These are phyloP conservation scores for Pocillopora meandrina DNA, from an alignment of 92 coral and sea anemone genomes.

Conservation along the genomic window DNA sequence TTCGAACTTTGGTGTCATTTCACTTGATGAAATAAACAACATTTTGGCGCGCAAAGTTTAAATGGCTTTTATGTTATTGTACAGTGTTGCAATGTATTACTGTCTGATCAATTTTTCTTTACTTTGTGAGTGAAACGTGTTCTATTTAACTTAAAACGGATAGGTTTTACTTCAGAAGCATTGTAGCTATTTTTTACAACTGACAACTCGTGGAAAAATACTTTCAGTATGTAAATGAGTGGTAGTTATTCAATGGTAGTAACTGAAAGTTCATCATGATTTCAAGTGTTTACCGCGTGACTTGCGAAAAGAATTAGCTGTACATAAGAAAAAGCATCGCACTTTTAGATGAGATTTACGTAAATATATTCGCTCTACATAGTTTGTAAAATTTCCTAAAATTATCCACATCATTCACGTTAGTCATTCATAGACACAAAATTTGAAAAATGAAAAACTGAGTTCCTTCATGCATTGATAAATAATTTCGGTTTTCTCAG, in stretches of 20 bases:
- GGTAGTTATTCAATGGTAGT: background rate
- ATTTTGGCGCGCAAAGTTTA: conserved; percentile 49
- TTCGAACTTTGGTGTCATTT: background rate
- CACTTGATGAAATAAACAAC: conserved; percentile 23
- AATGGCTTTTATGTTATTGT: conserved; percentile 21
- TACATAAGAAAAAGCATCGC: background rate
- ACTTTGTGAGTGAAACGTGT: background rate
- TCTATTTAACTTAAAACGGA: too few relatives aligned
- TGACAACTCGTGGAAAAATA: background rate
- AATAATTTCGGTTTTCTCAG: too few relatives aligned
- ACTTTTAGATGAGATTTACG: background rate
- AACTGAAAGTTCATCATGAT: background rate
- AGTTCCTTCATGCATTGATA: too few relatives aligned
- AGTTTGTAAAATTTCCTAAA: background rate
- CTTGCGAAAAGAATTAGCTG: background rate
- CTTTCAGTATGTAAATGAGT: background rate
- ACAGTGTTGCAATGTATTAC: background rate
- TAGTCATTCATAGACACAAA: too few relatives aligned
- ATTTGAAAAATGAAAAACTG: too few relatives aligned
- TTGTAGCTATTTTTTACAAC: conserved; percentile 10
- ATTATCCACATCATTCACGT: too few relatives aligned
- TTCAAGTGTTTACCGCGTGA: background rate
- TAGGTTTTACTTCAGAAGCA: background rate
- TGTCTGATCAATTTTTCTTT: background rate
- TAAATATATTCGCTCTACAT: background rate